Base-by-base conservation (phyloP, 2,113 vertebrate genomes). In the Rhinolophus ferrumequinum region DNA sequence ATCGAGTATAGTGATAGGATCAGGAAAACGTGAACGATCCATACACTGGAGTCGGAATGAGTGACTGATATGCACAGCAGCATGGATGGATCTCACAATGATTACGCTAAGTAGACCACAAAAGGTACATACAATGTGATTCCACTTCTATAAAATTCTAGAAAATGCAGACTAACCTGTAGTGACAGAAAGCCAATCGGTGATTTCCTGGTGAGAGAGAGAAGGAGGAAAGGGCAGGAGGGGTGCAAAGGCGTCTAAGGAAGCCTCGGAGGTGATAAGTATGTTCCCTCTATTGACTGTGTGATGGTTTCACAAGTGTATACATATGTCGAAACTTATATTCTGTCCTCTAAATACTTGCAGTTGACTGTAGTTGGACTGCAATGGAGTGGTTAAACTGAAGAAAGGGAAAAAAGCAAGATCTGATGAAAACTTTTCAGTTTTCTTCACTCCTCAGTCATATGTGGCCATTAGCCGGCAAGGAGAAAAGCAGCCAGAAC, bases 241-340 rank as follows among this genome's bases (percentile, higher is more conserved):
- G 75, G 44, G 44, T 26, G 19, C 44, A 10, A 7, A 58, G 69
- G 54, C 4, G 3, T 4, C 1, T 3, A 8, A 41, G 22, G 35
- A 54, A 41, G 26, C 15, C 66, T n/a, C 6, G 33, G 24, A 30
- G 38, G 26, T 19, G 35, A 8, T 11, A 18, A 24, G 0, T 22
- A 9, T 4, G 52, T 41, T 58, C 33, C 0, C 16, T 3, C 4
- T 18, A 5, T 0, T 8, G 33, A 3, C 8, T 0, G 1, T 5
- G 41, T 19, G 66, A 14, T 22, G 54, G 11, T 22, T 38, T 84
- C 64, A 2, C 3, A 12, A 52, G 26, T 33, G 2, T 5, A 18
- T 3, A 1, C 6, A 0, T 7, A 13, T 7, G 26, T 47, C 60
- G 13, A 47, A 38, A 14, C 60, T 3, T 6, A 13, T 0, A 14